Conservation (phyloP, 2,888 invertebrate genomes). For the Drosophila recens region DNA sequence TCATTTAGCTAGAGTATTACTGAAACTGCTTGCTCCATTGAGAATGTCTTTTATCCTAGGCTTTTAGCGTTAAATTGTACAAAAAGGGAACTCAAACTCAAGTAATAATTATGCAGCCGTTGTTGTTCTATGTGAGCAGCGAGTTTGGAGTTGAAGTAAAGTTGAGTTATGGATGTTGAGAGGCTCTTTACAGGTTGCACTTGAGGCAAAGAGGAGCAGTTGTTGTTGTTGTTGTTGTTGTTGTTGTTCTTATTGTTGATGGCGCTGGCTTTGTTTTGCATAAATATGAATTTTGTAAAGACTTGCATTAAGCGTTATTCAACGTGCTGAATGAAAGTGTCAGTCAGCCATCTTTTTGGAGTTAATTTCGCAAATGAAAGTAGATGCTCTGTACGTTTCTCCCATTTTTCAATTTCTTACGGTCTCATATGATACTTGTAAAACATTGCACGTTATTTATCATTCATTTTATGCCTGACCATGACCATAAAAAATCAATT, state of each 20-base stretch:
- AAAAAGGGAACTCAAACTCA: conserved; percentile 26
- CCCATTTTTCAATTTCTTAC: neutral
- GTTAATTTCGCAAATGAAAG: conserved; percentile 68
- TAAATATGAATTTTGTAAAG: conserved; percentile 59
- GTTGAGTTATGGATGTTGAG: conserved; percentile 53
- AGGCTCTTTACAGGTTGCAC: conserved; percentile 52
- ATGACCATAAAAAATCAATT: conserved; percentile 69
- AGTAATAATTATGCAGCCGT: conserved; percentile 61
- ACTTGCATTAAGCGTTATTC: conserved; percentile 62
- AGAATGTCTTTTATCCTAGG: neutral
- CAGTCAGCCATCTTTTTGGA: conserved; percentile 26
- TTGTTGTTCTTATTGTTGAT: conserved; percentile 29
- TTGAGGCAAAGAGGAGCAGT: conserved; percentile 46
- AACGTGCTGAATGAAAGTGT: conserved; percentile 48
- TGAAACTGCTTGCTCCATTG: neutral
- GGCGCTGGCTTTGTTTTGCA: conserved; percentile 55
- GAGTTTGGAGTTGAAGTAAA: conserved; percentile 32
- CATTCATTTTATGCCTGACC: conserved; percentile 52
- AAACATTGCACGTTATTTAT: conserved; percentile 12
- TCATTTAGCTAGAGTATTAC: conserved; percentile 24
- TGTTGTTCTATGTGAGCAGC: conserved; percentile 52
- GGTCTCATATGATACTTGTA: conserved; percentile 11
- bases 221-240: conserved; percentile 45
- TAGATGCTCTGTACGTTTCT: neutral
- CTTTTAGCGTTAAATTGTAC: conserved; percentile 39